A percentile compares a stretch with the other conserved stretches of the same genome.
These are phyloP conservation scores for Melanchra persicariae DNA, from an alignment of 2,888 invertebrate genomes.

Conservation along the genomic window DNA sequence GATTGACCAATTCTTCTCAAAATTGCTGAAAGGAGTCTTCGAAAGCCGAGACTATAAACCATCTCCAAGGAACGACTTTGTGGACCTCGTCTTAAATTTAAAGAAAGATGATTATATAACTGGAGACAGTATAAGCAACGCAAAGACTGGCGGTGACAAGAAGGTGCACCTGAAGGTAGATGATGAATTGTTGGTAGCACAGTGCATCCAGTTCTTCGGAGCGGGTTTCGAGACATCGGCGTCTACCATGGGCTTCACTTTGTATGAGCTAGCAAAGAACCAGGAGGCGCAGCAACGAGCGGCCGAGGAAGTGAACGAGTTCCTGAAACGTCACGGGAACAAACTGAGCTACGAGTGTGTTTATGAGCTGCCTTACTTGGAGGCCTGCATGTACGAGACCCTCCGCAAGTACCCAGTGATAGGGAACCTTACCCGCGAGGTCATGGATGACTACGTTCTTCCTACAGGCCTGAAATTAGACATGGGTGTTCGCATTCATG, in stretches of 20 bases:
- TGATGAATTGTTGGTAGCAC: constrained; percentile 55
- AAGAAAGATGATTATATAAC: constrained; percentile 67
- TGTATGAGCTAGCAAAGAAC: constrained; percentile 54
- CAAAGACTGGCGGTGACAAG: constrained; percentile 62
- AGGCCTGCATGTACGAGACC: constrained; percentile 77
- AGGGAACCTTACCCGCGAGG: constrained; percentile 73
- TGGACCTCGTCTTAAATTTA: constrained; percentile 74
- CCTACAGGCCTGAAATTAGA: constrained; percentile 74
- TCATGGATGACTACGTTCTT: constrained; percentile 75
- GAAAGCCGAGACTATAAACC: constrained; percentile 68
- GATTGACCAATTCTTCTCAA: constrained; percentile 70
- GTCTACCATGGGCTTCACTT: constrained; percentile 39
- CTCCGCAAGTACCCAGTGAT: constrained; percentile 77
- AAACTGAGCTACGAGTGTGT: constrained; percentile 35
- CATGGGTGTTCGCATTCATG: constrained; percentile 72
- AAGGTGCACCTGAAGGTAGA: constrained; percentile 54
- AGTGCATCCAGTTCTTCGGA: constrained; percentile 55
- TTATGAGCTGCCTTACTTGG: constrained; percentile 73
- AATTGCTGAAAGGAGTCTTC: constrained; percentile 70
- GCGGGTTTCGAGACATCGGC: constrained; percentile 64
- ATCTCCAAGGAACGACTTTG: constrained; percentile 75
- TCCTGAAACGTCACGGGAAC: constrained; percentile 37
- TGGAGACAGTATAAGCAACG: constrained; percentile 62
- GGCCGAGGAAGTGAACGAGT: constrained; percentile 43
- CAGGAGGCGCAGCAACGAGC: constrained; percentile 61